Evolutionary conservation across 2,888 invertebrate species (phyloP).

Genomic region (Acanthosoma haemorrhoidale): DNA sequence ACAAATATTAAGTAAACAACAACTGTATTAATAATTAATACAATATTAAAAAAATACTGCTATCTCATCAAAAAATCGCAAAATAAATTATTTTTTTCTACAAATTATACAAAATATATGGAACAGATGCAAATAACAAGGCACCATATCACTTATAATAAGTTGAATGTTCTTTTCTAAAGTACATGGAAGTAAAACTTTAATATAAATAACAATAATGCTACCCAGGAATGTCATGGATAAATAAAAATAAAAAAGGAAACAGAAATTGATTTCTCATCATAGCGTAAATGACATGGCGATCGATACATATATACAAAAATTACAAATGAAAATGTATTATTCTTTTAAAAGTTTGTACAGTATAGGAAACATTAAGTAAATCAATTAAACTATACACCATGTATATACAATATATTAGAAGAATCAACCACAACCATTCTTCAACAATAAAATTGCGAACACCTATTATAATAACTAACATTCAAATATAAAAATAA

Average conservation of each 20-base stretch:
- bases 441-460: not conserved
- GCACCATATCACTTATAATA: not conserved
- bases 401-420: not conserved
- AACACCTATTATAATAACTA: not conserved
- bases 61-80: not conserved
- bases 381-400: not conserved
- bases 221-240: conserved; percentile 8
- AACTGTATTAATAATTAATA: not conserved
- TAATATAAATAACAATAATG: not conserved
- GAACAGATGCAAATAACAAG: conserved; percentile 5
- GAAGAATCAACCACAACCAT: conserved; percentile 6
- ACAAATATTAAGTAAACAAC: not conserved
- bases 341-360: not conserved
- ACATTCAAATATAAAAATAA: not conserved
- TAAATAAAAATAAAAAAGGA: no score
- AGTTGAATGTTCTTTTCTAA: not conserved
- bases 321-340: not conserved
- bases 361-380: not conserved
- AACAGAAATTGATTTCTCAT: no score
- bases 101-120: not conserved
- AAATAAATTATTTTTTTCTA: conserved; percentile 1
- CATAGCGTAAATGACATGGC: no score
- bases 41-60: conserved; percentile 3
- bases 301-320: not conserved
- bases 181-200: not conserved